Evolutionary conservation across 2,113 vertebrate genomes (phyloP).

Genomic region (Eonycteris spelaea): DNA sequence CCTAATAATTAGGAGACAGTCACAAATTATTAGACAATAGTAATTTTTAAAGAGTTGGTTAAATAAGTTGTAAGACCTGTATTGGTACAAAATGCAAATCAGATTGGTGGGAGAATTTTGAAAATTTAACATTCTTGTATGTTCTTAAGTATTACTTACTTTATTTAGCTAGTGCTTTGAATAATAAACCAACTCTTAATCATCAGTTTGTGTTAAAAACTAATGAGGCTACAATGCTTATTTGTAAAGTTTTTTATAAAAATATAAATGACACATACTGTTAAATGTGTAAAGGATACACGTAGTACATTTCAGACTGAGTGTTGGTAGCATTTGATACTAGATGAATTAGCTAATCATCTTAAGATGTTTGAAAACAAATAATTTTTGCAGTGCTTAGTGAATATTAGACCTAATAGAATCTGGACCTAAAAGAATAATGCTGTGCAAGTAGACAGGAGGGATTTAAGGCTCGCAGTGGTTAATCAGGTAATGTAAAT

Average conservation of each 20-base stretch:
- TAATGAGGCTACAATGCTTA: neutral
- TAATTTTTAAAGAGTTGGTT: neutral
- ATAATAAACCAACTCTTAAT: neutral
- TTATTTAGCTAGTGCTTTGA: neutral
- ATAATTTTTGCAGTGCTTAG: neutral
- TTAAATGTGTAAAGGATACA: neutral
- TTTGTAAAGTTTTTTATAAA: neutral
- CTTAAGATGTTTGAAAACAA: neutral
- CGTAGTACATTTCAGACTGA: neutral
- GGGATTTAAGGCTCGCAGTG: neutral
- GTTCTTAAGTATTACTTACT: neutral
- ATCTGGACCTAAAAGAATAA: neutral
- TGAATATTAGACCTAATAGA: slow-evolving; percentile 26
- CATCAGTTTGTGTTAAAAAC: neutral
- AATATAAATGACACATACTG: neutral
- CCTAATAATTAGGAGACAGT: neutral
- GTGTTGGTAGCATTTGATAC: neutral
- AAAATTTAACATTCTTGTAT: neutral
- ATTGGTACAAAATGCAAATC: neutral
- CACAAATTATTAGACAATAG: neutral
- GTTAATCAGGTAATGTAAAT: neutral
- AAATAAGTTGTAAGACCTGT: neutral
- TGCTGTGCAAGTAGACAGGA: neutral
- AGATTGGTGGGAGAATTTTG: neutral
- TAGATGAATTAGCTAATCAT: neutral